Conservation (phyloP, 2,797 vertebrate species). For the Danio albolineatus region DNA sequence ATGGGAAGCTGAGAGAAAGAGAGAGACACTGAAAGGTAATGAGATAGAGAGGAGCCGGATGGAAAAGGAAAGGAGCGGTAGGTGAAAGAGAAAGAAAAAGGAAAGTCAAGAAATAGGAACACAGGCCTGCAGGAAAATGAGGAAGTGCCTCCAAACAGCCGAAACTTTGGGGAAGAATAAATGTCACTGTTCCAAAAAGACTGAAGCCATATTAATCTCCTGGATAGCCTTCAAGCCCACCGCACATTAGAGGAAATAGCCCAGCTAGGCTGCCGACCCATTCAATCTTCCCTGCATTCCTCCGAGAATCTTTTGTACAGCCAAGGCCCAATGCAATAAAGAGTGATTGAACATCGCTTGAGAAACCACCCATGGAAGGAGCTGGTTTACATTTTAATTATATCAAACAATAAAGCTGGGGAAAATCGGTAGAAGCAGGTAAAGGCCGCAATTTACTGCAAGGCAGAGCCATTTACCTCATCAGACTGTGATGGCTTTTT, state of each 20-base stretch:
- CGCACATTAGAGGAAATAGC: slow-evolving; percentile 76
- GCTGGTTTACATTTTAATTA: slow-evolving; percentile 79
- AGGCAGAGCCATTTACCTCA: slow-evolving; percentile 26
- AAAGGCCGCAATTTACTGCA: slow-evolving; percentile 54
- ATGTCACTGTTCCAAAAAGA: slow-evolving; percentile 76
- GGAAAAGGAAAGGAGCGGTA: slow-evolving; percentile 33
- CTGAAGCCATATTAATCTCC: slow-evolving; percentile 77
- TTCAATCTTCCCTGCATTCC: slow-evolving; percentile 73
- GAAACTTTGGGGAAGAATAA: slow-evolving; percentile 75
- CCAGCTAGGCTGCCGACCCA: slow-evolving; percentile 67
- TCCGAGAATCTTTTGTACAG: slow-evolving; percentile 66
- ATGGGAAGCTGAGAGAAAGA: neutral
- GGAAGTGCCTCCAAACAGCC: slow-evolving; percentile 66
- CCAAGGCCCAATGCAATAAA: slow-evolving; percentile 72
- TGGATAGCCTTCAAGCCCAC: slow-evolving; percentile 72
- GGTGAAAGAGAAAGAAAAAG: slow-evolving; percentile 31
- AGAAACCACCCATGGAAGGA: slow-evolving; percentile 61
- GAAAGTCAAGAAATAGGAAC: slow-evolving; percentile 61
- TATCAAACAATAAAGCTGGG: slow-evolving; percentile 74
- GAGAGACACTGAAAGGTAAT: slow-evolving; percentile 12
- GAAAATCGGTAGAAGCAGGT: slow-evolving; percentile 66
- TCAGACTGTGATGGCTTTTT: slow-evolving; percentile 43
- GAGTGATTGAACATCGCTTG: slow-evolving; percentile 70
- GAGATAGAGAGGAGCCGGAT: slow-evolving; percentile 38
- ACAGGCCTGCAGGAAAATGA: slow-evolving; percentile 60